phyloP scores from a whole-genome alignment of 2,113 vertebrate genomes.

The Orientallactaga bullata region DNA sequence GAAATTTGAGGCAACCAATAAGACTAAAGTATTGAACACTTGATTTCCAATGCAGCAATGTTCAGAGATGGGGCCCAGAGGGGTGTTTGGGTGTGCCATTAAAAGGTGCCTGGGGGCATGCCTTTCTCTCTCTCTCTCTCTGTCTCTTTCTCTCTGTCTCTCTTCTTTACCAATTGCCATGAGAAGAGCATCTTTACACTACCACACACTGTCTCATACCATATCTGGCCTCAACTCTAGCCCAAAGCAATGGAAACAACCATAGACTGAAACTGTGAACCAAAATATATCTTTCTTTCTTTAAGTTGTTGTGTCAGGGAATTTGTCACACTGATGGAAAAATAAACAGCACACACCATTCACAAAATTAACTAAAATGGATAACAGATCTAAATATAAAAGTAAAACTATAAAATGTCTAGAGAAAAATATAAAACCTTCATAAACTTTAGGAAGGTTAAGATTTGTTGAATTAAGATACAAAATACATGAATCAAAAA shows the following conservation, averaged over 20 bases:
- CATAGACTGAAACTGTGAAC: neutral
- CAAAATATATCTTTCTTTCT: neutral
- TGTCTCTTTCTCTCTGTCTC: too few species aligned
- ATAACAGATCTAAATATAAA: conserved; percentile 1
- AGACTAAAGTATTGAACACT: neutral
- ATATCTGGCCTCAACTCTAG: neutral
- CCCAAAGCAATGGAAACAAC: neutral
- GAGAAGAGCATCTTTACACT: neutral
- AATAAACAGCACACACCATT: neutral
- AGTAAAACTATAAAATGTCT: neutral
- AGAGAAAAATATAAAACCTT: conserved; percentile 26
- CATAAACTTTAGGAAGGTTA: neutral
- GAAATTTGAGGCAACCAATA: neutral
- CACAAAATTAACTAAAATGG: conserved; percentile 40
- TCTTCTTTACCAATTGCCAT: neutral
- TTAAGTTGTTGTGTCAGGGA: neutral
- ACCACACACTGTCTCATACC: neutral
- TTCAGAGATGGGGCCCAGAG: neutral
- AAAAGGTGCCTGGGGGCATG: neutral
- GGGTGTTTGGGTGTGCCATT: neutral
- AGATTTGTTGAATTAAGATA: conserved; percentile 18
- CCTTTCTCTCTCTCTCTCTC: neutral
- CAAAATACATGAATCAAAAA: neutral
- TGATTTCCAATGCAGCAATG: neutral
- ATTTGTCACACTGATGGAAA: neutral